A percentile compares a stretch with the other conserved stretches of the same genome.
Evolutionary conservation across 1,140 invertebrate species (phyloP).

Genomic region (Diabrotica undecimpunctata): DNA sequence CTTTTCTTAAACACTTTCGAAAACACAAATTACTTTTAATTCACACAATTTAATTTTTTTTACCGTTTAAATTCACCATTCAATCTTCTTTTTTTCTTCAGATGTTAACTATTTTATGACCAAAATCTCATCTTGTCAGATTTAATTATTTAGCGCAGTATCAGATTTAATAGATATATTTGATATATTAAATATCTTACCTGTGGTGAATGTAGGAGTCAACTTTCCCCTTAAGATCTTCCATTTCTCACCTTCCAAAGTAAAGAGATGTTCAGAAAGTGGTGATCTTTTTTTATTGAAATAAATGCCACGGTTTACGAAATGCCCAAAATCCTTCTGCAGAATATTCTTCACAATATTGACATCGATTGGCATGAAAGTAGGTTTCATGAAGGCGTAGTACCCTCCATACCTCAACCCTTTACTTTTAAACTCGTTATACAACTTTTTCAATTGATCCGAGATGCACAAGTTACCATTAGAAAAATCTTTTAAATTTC

Average conservation of each 20-base stretch:
- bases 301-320: conserved; percentile 47
- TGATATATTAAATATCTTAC: conserved; percentile 24
- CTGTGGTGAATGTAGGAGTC: conserved; percentile 51
- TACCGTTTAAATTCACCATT: no score
- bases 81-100: no score
- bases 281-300: conserved; percentile 47
- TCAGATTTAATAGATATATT: no score
- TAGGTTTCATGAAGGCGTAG: conserved; percentile 20
- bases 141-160: no score
- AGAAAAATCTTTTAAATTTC: conserved; percentile 31
- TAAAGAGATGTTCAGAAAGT: conserved; percentile 50
- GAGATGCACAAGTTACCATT: background rate
- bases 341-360: conserved; percentile 50
- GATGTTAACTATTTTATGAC: no score
- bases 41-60: no score
- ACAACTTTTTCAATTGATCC: conserved; percentile 21
- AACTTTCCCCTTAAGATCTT: conserved; percentile 48
- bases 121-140: no score
- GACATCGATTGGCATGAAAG: conserved; percentile 45
- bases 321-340: conserved; percentile 50
- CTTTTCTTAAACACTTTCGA: no score
- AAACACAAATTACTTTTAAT: no score
- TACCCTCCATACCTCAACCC: conserved; percentile 21
- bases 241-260: conserved; percentile 48
- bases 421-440: conserved; percentile 38